Conservation (phyloP, 1,140 invertebrate genomes). For the Zaprionus nigranus region DNA sequence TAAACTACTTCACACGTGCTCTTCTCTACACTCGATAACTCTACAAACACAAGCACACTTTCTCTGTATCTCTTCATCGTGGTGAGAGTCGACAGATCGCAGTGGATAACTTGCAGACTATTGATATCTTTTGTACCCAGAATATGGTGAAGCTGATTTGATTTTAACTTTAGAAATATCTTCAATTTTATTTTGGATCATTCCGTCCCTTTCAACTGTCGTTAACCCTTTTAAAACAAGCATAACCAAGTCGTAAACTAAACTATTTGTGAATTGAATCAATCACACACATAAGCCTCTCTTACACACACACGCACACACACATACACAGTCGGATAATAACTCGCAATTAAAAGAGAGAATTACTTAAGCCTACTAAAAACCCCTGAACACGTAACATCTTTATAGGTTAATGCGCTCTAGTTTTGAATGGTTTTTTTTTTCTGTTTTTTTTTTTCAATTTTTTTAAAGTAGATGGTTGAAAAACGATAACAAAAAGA, state of each 20-base stretch:
- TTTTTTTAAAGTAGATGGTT: constrained; percentile 70
- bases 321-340: constrained; percentile 17
- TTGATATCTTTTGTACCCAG: constrained; percentile 6
- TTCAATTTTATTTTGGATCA: not conserved
- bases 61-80: constrained; percentile 14
- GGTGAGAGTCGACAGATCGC: not conserved
- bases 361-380: constrained; percentile 54
- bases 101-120: not conserved
- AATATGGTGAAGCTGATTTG: not conserved
- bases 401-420: constrained; percentile 68
- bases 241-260: not conserved
- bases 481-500: constrained; percentile 33
- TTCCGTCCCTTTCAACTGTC: not conserved
- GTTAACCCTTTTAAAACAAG: not conserved
- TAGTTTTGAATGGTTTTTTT: constrained; percentile 51
- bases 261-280: constrained; percentile 20
- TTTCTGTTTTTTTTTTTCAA: constrained; percentile 62
- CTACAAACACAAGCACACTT: too few species aligned
- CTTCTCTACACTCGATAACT: constrained; percentile 43
- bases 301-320: not conserved
- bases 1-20: constrained; percentile 50
- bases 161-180: not conserved
- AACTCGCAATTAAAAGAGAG: constrained; percentile 29
- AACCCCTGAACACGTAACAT: constrained; percentile 34
- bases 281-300: constrained; percentile 1